These are phyloP conservation scores for Noctua pronuba DNA, from an alignment of 2,888 invertebrate species.

Conservation along the genomic window DNA sequence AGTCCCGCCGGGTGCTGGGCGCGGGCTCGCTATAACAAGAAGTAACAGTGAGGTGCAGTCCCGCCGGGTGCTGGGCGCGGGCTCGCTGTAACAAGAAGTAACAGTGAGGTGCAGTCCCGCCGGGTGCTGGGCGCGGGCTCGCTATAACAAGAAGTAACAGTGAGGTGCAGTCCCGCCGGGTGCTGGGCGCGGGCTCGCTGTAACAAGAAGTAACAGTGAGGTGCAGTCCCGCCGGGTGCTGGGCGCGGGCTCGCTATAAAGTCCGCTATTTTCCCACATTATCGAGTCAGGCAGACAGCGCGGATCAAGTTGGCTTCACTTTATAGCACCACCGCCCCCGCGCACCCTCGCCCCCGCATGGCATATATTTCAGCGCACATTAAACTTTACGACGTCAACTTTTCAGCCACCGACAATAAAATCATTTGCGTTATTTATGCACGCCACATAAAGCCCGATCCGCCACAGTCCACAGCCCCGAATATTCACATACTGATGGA, in stretches of 20 bases:
- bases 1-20: no score
- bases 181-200: no score
- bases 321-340: slow-evolving; percentile 23
- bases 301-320: slow-evolving; percentile 58
- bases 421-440: slow-evolving; percentile 76
- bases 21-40: no score
- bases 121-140: no score
- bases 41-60: no score
- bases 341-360: slow-evolving; percentile 49
- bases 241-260: not conserved
- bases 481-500: slow-evolving; percentile 28
- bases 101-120: no score
- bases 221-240: no score
- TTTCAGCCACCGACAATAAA: slow-evolving; percentile 79
- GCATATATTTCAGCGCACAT: slow-evolving; percentile 79
- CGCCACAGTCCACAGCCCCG: slow-evolving; percentile 27
- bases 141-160: no score
- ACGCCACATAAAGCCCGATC: slow-evolving; percentile 52
- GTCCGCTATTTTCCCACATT: slow-evolving; percentile 39
- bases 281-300: slow-evolving; percentile 53
- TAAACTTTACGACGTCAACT: slow-evolving; percentile 82
- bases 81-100: no score
- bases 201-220: no score
- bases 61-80: no score
- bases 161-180: no score